These are phyloP conservation scores for Chelidonichthys spinosus DNA, from an alignment of 2,797 vertebrate species.

Conservation along the genomic window DNA sequence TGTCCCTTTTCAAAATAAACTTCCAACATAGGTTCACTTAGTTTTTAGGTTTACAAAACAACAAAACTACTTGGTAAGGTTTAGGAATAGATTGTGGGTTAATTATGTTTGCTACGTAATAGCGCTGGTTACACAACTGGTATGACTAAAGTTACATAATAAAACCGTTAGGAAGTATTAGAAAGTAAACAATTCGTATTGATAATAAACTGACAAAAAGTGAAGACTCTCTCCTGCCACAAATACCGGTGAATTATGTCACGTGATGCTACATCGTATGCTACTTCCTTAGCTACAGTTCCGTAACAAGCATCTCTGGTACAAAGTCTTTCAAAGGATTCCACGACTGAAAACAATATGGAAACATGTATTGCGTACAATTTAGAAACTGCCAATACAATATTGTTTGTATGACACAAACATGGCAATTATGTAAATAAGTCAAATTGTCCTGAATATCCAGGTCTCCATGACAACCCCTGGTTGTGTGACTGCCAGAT, in stretches of 20 bases:
- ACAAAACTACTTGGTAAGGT: too few relatives aligned
- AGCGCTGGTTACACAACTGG: not conserved
- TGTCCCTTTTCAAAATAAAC: too few relatives aligned
- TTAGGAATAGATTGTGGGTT: not conserved
- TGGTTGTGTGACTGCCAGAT: constrained; percentile 96
- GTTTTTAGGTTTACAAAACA: too few relatives aligned
- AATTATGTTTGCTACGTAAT: not conserved
- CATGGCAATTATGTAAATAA: not conserved
- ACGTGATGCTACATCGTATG: too few relatives aligned
- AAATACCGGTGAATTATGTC: not conserved
- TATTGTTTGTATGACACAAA: not conserved
- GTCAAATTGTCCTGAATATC: constrained; percentile 19
- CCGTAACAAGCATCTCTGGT: not conserved
- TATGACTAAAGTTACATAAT: not conserved
- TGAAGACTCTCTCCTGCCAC: not conserved
- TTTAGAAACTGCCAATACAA: not conserved
- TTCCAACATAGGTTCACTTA: too few relatives aligned
- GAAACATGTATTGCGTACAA: not conserved
- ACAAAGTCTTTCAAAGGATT: not conserved
- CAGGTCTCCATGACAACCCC: constrained; percentile 95
- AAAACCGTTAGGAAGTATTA: not conserved
- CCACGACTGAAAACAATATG: not conserved
- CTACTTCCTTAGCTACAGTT: too few relatives aligned
- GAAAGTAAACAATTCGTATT: not conserved
- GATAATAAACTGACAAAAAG: not conserved